Evolutionary conservation across 30 jellyfish, hydroid and myxozoan species (phyloP).

Genomic region (Rhopilema esculentum): DNA sequence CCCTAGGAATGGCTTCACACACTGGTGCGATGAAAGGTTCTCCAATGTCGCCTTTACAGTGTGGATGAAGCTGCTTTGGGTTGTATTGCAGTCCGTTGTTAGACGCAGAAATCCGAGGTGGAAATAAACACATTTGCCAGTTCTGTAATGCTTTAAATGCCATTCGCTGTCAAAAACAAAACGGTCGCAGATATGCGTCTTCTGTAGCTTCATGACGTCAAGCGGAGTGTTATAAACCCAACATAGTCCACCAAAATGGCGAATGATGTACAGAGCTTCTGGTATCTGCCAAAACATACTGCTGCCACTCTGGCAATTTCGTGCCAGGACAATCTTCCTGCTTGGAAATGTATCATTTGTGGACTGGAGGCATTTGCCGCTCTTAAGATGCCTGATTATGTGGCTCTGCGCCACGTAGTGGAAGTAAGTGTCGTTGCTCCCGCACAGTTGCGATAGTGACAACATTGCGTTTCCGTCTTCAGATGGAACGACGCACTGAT

Average conservation of each 20-base stretch:
- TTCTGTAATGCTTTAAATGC: neutral
- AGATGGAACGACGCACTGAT: neutral
- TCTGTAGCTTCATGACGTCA: neutral
- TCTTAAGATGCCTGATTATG: neutral
- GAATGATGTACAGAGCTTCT: neutral
- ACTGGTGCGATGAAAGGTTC: neutral
- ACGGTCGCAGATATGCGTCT: conserved; percentile 5
- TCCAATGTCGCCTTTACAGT: neutral
- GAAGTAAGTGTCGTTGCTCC: neutral
- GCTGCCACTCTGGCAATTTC: neutral
- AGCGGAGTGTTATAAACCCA: neutral
- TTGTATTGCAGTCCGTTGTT: neutral
- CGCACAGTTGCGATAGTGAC: neutral
- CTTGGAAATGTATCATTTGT: neutral
- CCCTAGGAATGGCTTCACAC: neutral
- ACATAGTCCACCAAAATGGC: conserved; percentile 1
- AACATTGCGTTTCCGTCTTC: neutral
- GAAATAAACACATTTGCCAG: conserved; percentile 10
- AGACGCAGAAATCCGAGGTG: neutral
- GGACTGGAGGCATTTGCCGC: neutral
- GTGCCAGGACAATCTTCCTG: neutral
- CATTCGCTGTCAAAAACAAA: neutral
- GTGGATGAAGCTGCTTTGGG: neutral
- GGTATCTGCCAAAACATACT: conserved; percentile 3
- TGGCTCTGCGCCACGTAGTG: neutral